Conservation (phyloP, 2,113 vertebrate species). For the Neodon shergylaensis region DNA sequence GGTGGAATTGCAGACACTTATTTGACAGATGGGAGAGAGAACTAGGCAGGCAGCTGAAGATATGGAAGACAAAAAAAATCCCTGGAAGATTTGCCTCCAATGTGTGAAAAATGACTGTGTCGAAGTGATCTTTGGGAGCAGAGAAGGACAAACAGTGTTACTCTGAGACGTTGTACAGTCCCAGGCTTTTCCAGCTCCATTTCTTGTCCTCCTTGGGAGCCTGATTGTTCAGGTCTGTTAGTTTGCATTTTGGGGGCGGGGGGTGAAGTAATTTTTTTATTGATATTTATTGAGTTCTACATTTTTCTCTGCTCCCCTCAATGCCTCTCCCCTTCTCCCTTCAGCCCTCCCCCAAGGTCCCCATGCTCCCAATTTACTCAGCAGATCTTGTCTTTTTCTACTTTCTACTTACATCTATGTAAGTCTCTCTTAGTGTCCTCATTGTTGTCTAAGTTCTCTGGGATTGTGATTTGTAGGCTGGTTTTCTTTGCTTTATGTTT, state of each 20-base stretch:
- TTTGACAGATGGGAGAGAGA: background rate
- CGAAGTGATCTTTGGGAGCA: background rate
- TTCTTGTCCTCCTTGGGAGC: background rate
- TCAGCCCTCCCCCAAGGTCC: no score
- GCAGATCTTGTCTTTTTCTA: no score
- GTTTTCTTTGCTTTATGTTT: no score
- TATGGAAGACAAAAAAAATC: background rate
- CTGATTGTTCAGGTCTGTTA: background rate
- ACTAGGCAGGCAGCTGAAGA: background rate
- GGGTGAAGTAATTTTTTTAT: no score
- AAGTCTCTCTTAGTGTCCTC: no score
- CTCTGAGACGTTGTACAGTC: background rate
- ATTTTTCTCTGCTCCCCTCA: no score
- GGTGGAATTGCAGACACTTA: background rate
- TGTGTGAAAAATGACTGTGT: background rate
- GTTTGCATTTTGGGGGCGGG: background rate
- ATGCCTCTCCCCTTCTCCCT: no score
- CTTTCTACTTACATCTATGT: no score
- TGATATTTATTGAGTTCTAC: no score
- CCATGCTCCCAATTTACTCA: no score
- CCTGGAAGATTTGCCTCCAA: background rate
- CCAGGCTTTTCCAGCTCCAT: background rate
- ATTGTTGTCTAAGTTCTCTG: no score
- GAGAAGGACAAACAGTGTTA: background rate
- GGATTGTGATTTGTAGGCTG: no score